Evolutionary conservation across 2,888 invertebrate genomes (phyloP), one percentile per base, ranked within the genome.

Genomic region (Drosophila kuntzei): DNA sequence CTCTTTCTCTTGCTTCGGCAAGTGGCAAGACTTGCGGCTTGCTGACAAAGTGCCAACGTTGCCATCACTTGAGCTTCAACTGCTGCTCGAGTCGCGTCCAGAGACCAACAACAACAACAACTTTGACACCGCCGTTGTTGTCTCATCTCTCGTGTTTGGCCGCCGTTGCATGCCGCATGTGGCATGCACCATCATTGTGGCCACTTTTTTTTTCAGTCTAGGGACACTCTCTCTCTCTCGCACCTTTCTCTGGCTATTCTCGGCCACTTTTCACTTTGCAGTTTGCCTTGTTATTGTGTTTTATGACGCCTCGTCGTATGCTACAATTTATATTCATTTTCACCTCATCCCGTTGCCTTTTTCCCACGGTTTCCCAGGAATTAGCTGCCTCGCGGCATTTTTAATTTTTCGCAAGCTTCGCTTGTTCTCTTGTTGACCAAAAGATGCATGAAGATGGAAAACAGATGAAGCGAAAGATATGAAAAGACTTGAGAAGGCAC

Each of bases 291-390:
- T 73, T 73, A 62, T 65, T 62, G 80, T 76, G 76, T 61, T 76
- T 79, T 74, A 76, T 80, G 76, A 67, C 67, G 76, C 73, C 71
- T 76, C 36, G 57, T 71, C 73, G 60, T 65, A 71, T 76, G 80
- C 79, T 62, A 67, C 81, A 80, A 76, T 79, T 71, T 80, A 79
- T 79, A 70, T 76, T 57, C 70, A 79, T 80, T 79, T 77, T 55
- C 66, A 39, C 14, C 29, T 22, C 16, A n/a, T 14, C 16, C 50
- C 22, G 1, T 25, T 1, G 3, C 2, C 11, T 4, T 16, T 27
- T 6, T 18, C 4, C 1, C 32, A 12, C 16, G 3, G 18, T 22
- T 41, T 39, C 18, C 11, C 8, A 9, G 9, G 25, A 55, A 62
- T 68, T 58, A 64, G 62, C 53, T 11, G 36, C 16, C 51, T 22